Evolutionary conservation across 2,113 vertebrate species (phyloP).

Genomic region (Melanocharis versteri): DNA sequence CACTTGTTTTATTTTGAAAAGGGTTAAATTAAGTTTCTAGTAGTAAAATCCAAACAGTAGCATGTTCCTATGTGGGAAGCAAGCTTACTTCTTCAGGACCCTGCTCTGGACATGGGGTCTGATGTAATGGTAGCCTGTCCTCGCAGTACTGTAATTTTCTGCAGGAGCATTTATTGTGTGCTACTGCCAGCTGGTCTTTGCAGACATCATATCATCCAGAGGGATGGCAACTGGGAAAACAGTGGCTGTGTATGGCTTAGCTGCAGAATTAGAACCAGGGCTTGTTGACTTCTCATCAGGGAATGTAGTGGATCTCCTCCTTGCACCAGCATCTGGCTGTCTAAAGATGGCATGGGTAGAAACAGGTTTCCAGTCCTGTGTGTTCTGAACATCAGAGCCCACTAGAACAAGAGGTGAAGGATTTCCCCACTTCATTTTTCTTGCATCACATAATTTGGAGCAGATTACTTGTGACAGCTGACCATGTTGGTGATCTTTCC

Average conservation of each 20-base stretch:
- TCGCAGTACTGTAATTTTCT: slow-evolving; percentile 26
- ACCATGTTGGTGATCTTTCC: slow-evolving; percentile 7
- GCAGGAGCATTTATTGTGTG: not conserved
- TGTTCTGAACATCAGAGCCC: slow-evolving; percentile 50
- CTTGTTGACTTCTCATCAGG: slow-evolving; percentile 21
- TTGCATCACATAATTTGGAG: slow-evolving; percentile 52
- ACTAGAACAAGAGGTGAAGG: slow-evolving; percentile 64
- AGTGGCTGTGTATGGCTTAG: not conserved
- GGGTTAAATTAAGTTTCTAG: not conserved
- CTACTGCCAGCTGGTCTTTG: slow-evolving; percentile 39
- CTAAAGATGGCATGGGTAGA: slow-evolving; percentile 25
- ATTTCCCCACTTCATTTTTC: slow-evolving; percentile 17
- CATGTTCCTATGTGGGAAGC: not conserved
- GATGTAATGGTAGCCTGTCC: not conserved
- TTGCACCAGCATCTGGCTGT: not conserved
- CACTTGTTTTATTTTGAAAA: not conserved
- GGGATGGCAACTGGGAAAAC: slow-evolving; percentile 59
- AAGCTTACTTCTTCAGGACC: not conserved
- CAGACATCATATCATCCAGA: slow-evolving; percentile 27
- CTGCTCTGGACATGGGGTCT: not conserved
- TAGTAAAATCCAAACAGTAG: not conserved
- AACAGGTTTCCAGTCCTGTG: slow-evolving; percentile 33
- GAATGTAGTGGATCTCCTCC: slow-evolving; percentile 10
- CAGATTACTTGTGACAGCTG: slow-evolving; percentile 34
- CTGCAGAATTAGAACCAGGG: not conserved